These are phyloP conservation scores for Nasonia oneida DNA, from an alignment of 2,888 invertebrate genomes.

Conservation along the genomic window DNA sequence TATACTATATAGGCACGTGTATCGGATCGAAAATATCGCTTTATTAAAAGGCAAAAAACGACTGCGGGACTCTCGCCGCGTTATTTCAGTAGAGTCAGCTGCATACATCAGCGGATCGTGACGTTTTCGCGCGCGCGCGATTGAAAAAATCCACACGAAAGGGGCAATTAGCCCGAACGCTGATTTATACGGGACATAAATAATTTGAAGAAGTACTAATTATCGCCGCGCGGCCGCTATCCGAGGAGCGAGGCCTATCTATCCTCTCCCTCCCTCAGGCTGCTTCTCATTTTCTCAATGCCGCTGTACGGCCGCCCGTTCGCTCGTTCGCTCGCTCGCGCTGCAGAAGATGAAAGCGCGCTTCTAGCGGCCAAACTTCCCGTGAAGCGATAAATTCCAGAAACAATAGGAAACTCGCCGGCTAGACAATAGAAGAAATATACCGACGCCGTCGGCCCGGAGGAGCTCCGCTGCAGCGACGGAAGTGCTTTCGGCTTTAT, in stretches of 20 bases:
- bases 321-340: background rate
- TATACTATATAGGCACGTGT: background rate
- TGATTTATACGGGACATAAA: conserved; percentile 77
- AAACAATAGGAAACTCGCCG: conserved; percentile 77
- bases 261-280: conserved; percentile 14
- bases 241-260: conserved; percentile 67
- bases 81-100: background rate
- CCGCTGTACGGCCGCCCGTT: background rate
- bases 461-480: conserved; percentile 61
- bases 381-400: conserved; percentile 78
- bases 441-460: conserved; percentile 65
- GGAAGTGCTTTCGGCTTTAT: conserved; percentile 66
- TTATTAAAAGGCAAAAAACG: conserved; percentile 1
- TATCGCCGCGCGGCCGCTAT: conserved; percentile 71
- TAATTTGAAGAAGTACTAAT: conserved; percentile 78
- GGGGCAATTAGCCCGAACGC: conserved; percentile 76
- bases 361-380: conserved; percentile 74
- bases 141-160: conserved; percentile 62
- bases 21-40: conserved; percentile 10
- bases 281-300: conserved; percentile 38
- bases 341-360: conserved; percentile 75
- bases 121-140: conserved; percentile 37
- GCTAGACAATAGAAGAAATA: conserved; percentile 78
- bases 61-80: background rate
- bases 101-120: background rate